A percentile compares a stretch with the other conserved stretches of the same genome.
Conservation (phyloP, 2,888 invertebrate genomes). For the Cynaeus angustus region DNA sequence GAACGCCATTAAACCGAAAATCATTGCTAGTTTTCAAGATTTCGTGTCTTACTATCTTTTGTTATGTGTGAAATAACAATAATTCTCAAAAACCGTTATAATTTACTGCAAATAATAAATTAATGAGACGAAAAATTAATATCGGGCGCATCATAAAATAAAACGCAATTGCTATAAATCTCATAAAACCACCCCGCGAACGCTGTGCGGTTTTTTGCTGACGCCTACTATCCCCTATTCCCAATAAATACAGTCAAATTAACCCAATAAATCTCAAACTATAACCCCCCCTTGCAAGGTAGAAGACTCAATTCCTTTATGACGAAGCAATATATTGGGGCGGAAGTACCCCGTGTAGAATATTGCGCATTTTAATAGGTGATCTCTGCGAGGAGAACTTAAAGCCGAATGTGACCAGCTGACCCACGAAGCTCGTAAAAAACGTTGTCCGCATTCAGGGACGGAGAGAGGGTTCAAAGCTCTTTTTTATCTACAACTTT, state of each 20-base stretch:
- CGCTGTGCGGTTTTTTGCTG: constrained; percentile 7
- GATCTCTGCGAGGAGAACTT: constrained; percentile 41
- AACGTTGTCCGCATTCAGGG: constrained; percentile 30
- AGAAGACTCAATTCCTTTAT: constrained; percentile 38
- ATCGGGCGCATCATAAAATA: background rate
- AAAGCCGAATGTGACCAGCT: constrained; percentile 44
- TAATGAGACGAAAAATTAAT: no score
- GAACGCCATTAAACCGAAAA: no score
- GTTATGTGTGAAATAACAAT: no score
- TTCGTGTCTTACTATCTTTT: no score
- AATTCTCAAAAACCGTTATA: no score
- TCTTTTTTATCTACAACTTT: constrained; percentile 35
- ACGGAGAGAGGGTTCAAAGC: constrained; percentile 14
- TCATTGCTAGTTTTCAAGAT: no score
- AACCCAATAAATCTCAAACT: constrained; percentile 37
- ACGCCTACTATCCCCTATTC: constrained; percentile 6
- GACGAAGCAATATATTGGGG: constrained; percentile 26
- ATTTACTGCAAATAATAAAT: no score
- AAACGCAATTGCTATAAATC: background rate
- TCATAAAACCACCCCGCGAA: background rate
- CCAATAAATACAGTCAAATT: constrained; percentile 37
- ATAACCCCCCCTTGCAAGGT: constrained; percentile 22
- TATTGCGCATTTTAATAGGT: constrained; percentile 52
- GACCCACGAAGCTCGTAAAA: constrained; percentile 49
- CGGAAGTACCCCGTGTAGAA: constrained; percentile 25